Conservation (phyloP, 64 coral and sea anemone genomes). For the Platygyra sinensis region DNA sequence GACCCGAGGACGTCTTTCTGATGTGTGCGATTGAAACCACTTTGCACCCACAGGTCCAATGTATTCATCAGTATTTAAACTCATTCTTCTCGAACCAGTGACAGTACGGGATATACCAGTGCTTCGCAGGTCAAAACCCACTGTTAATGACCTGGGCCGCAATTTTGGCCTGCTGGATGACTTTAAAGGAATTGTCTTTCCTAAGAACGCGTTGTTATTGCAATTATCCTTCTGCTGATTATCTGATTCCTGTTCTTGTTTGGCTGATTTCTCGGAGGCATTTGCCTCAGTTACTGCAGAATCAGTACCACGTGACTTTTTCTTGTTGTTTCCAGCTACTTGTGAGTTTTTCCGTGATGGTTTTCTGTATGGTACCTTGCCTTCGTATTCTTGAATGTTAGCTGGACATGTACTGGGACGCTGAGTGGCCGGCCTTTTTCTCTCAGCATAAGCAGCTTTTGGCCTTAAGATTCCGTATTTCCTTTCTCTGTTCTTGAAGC, state of each 20-base stretch:
- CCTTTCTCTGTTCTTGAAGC: background rate
- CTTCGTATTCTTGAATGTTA: background rate
- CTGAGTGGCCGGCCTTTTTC: background rate
- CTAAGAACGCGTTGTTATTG: background rate
- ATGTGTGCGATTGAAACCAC: background rate
- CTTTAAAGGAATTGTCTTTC: background rate
- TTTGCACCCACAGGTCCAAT: background rate
- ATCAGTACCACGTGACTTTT: background rate
- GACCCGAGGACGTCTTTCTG: background rate
- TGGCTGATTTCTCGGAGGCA: background rate
- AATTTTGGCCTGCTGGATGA: background rate
- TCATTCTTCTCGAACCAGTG: constrained; percentile 6
- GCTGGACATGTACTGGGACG: background rate
- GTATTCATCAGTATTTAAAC: background rate
- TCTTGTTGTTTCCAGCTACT: background rate
- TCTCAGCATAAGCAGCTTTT: constrained; percentile 3
- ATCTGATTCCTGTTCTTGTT: background rate
- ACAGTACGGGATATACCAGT: background rate
- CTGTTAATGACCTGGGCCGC: background rate
- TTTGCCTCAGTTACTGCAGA: background rate
- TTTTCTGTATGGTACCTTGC: background rate
- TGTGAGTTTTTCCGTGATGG: background rate
- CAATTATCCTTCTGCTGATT: background rate
- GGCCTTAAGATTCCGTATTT: constrained; percentile 28
- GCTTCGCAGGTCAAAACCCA: background rate